Base-by-base conservation (phyloP, 2,797 vertebrate species). In the Falco biarmicus region DNA sequence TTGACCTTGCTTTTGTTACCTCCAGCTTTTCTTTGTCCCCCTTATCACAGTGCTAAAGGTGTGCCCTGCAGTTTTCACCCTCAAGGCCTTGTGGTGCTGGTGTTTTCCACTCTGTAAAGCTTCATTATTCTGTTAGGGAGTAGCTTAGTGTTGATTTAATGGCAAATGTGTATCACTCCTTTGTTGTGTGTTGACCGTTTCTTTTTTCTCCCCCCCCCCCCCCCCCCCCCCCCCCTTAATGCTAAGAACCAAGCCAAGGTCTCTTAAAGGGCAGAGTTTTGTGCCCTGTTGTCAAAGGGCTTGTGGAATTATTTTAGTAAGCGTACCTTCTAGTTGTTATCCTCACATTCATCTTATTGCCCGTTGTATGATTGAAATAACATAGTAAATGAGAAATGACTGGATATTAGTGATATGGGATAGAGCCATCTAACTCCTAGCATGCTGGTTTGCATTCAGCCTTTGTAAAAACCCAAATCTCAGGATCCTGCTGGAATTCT, bases 1-100 rank as follows among this genome's bases (percentile, higher is more conserved):
- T 94, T 93, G 90, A 82, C 89, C 92, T 96, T 90, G 93, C 66
- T 90, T 78, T 92, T 94, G 39, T 88, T 48, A 25, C 11, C 50
- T 60, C 60, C 34, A 20, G 24, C 20, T 92, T 83, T 86, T 32
- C 53, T 93, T 92, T 95, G 57, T 77, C 41, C 13, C 12, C 16
- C 13, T 78, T 76, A 50, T 32, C 39, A 48, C 37, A 29, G 43
- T 0, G 0, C 57, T 93, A 41, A 71, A 83, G n/a, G 22, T 80
- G 50, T 41, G 16, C 57, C 83, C 53, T 83, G 45, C 53, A 47
- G 54, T 68, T 83, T 92, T 86, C 59, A 66, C 63, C 37, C 76
- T 90, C 74, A 88, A 87, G 94, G 79, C 88, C 73, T 57, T 83
- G 19, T 47, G 50, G 50, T 85, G 45, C 63, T 70, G 57, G 41